Percentiles rank a stretch among this genome's conserved stretches.
phyloP scores from a whole-genome alignment of 2,797 vertebrate genomes.

The Philypnodon macrostomus region DNA sequence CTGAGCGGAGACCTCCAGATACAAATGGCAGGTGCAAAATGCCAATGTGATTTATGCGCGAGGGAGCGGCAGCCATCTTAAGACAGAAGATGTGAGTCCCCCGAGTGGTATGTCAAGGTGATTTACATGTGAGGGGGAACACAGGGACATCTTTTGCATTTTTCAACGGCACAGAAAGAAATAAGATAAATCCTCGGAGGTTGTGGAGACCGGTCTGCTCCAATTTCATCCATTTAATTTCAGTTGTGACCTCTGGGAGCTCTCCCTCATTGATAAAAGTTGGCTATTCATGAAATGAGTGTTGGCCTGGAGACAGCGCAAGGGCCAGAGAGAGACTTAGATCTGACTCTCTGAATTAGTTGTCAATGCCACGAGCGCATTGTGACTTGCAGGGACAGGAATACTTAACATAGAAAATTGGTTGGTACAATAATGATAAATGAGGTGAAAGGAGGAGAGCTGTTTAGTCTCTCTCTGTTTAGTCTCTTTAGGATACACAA shows the following conservation, averaged over 20 bases:
- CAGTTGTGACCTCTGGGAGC: constrained; percentile 44
- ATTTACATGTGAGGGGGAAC: constrained; percentile 63
- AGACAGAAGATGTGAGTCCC: constrained; percentile 51
- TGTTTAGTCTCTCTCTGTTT: constrained; percentile 21
- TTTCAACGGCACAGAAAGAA: constrained; percentile 42
- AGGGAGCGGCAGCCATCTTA: constrained; percentile 43
- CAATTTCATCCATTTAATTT: constrained; percentile 61
- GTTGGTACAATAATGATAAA: constrained; percentile 10
- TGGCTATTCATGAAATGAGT: constrained; percentile 52
- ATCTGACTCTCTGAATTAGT: constrained; percentile 49
- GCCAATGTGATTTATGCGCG: constrained; percentile 65
- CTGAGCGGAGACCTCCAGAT: constrained; percentile 37
- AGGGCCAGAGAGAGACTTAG: constrained; percentile 28
- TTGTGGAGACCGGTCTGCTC: constrained; percentile 26
- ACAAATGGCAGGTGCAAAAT: constrained; percentile 25
- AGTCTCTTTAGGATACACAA: no score
- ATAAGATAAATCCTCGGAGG: constrained; percentile 43
- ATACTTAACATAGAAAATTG: constrained; percentile 22
- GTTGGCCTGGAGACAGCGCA: constrained; percentile 36
- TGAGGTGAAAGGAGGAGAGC: constrained; percentile 36
- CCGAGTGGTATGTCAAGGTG: constrained; percentile 47
- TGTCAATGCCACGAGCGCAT: constrained; percentile 23
- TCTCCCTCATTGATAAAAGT: constrained; percentile 53
- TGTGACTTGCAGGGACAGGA: constrained; percentile 24
- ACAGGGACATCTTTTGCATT: constrained; percentile 43